Evolutionary conservation across 2,113 vertebrate genomes (phyloP).

Genomic region (Colistium nudipinnis): DNA sequence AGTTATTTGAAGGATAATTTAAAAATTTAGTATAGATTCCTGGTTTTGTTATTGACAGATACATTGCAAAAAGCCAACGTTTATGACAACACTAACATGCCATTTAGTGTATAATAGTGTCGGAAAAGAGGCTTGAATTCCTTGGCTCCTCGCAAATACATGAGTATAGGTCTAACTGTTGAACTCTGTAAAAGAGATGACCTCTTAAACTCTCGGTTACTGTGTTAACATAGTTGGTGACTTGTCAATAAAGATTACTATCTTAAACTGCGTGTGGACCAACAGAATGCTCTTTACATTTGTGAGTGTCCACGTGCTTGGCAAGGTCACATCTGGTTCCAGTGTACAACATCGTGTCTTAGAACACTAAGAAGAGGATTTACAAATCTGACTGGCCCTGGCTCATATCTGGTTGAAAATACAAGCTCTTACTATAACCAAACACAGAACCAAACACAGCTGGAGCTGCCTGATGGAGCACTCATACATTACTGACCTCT

Average conservation of each 20-base stretch:
- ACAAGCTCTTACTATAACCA: background rate
- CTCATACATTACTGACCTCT: constrained; percentile 83
- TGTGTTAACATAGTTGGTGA: background rate
- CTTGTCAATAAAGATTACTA: constrained; percentile 4
- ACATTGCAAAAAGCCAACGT: too few relatives aligned
- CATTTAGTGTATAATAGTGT: too few relatives aligned
- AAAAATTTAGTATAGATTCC: too few relatives aligned
- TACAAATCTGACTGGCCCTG: background rate
- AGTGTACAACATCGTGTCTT: background rate
- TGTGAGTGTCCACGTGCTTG: background rate
- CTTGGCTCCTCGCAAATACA: background rate
- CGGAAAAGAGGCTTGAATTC: too few relatives aligned
- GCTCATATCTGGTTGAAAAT: background rate
- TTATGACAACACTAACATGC: too few relatives aligned
- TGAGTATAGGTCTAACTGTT: background rate
- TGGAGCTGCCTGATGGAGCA: background rate
- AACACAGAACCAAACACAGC: background rate
- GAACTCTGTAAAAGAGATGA: background rate
- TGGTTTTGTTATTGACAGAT: too few relatives aligned
- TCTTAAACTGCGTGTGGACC: background rate
- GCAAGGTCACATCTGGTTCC: background rate
- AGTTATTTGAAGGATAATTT: too few relatives aligned
- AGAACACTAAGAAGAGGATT: background rate
- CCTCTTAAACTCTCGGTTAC: too few relatives aligned
- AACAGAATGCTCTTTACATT: background rate